phyloP scores from a whole-genome alignment of 53 echinoderm and acorn worm species.

The Mesocentrotus franciscanus region DNA sequence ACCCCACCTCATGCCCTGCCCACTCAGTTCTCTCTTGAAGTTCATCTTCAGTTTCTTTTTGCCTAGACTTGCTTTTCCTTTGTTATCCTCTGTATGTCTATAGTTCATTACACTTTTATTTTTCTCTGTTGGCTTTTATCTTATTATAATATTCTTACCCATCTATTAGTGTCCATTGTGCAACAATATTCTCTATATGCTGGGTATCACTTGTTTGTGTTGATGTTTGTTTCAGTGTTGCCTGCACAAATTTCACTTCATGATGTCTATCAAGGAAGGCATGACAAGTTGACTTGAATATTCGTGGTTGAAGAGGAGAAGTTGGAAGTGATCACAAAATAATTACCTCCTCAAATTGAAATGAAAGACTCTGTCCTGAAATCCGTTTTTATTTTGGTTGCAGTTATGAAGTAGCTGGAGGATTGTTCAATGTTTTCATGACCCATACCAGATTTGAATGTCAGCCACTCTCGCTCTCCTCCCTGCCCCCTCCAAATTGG shows the following conservation, averaged over 20 bases:
- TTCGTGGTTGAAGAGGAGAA: neutral
- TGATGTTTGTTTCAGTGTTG: neutral
- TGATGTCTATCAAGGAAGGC: neutral
- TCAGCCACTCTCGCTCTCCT: conserved; percentile 23
- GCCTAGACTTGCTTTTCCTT: no score
- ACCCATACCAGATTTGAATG: conserved; percentile 44
- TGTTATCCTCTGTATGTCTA: no score
- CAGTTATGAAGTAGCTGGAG: neutral
- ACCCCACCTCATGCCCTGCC: neutral
- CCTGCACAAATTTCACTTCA: neutral
- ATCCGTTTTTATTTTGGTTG: conserved; percentile 28
- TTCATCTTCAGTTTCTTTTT: neutral
- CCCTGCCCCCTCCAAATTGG: conserved; percentile 29
- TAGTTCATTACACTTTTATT: no score
- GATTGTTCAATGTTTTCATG: conserved; percentile 42
- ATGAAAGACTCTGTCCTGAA: conserved; percentile 7
- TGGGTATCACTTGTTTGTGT: neutral
- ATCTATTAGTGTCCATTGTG: no score
- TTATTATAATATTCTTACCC: no score
- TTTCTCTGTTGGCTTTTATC: no score
- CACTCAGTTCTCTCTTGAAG: neutral
- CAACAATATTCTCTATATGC: no score
- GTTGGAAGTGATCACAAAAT: conserved; percentile 34
- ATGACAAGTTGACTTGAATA: neutral
- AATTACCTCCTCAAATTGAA: conserved; percentile 19